phyloP scores from a whole-genome alignment of 2,888 invertebrate species.

The Creontiades dilutus region DNA sequence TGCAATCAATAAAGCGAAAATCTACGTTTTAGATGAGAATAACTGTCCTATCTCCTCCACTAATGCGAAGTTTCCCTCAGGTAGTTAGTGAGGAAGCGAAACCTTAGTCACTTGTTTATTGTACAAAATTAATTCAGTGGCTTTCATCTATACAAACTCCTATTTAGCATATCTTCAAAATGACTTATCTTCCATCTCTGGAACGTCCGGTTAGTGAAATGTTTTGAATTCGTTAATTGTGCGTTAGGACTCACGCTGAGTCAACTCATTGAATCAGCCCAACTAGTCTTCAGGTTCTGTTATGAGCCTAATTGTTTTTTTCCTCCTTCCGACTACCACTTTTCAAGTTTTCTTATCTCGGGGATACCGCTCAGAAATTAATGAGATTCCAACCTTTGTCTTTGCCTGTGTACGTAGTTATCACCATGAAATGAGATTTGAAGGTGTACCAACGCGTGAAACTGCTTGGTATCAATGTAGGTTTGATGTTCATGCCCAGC shows the following conservation, averaged over 20 bases:
- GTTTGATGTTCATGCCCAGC: no score
- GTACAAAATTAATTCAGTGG: background rate
- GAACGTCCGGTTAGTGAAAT: background rate
- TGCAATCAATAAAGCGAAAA: no score
- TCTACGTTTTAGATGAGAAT: no score
- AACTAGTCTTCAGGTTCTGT: background rate
- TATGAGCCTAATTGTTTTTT: background rate
- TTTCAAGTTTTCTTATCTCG: no score
- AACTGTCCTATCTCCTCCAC: no score
- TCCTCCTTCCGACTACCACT: background rate
- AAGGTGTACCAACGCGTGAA: no score
- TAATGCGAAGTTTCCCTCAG: no score
- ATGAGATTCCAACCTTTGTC: no score
- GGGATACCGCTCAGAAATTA: no score
- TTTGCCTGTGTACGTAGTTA: no score
- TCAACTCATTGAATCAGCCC: background rate
- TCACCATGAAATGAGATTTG: no score
- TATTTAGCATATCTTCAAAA: constrained; percentile 13
- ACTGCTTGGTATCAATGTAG: no score
- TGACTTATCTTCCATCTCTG: background rate
- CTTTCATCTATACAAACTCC: background rate
- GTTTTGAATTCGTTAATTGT: background rate
- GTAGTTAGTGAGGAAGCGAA: background rate
- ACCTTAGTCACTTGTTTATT: background rate
- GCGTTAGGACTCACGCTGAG: background rate